These are phyloP conservation scores for Scaptomyza polygonia DNA, from an alignment of 2,888 invertebrate genomes.

Conservation along the genomic window DNA sequence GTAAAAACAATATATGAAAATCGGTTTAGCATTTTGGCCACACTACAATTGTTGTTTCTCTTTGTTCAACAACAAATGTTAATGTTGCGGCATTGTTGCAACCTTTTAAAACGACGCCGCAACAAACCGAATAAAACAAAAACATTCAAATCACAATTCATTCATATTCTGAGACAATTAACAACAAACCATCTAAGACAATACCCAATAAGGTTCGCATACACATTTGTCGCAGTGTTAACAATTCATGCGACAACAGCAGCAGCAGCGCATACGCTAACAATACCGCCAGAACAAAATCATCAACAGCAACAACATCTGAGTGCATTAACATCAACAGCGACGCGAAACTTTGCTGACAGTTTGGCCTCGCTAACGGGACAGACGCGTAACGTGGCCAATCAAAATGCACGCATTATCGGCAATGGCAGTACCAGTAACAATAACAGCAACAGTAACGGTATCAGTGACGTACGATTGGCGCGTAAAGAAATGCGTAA, in stretches of 20 bases:
- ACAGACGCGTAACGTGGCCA: slow-evolving; percentile 4
- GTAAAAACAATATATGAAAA: slow-evolving; percentile 5
- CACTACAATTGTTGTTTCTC: slow-evolving; percentile 61
- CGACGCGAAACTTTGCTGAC: slow-evolving; percentile 6
- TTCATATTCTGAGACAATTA: slow-evolving; percentile 5
- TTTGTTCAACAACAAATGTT: slow-evolving; percentile 35
- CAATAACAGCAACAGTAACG: slow-evolving; percentile 2
- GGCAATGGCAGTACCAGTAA: slow-evolving; percentile 9
- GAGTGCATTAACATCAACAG: slow-evolving; percentile 2
- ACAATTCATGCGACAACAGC: slow-evolving; percentile 62
- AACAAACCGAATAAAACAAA: slow-evolving; percentile 19
- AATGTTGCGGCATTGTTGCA: slow-evolving; percentile 47
- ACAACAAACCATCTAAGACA: slow-evolving; percentile 19
- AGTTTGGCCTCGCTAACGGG: slow-evolving; percentile 7
- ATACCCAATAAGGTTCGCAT: slow-evolving; percentile 38
- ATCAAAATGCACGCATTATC: slow-evolving; percentile 3
- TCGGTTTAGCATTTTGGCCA: slow-evolving; percentile 46
- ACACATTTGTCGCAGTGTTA: slow-evolving; percentile 65
- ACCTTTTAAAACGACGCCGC: slow-evolving; percentile 48
- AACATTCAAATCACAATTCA: slow-evolving; percentile 11
- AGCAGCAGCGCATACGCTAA: slow-evolving; percentile 9
- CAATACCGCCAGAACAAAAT: slow-evolving; percentile 22
- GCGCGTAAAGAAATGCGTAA: slow-evolving; percentile 67
- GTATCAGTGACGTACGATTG: slow-evolving; percentile 33
- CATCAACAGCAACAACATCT: slow-evolving; percentile 8